Conservation (phyloP, 2,888 invertebrate genomes). For the Hedychridium roseum region DNA sequence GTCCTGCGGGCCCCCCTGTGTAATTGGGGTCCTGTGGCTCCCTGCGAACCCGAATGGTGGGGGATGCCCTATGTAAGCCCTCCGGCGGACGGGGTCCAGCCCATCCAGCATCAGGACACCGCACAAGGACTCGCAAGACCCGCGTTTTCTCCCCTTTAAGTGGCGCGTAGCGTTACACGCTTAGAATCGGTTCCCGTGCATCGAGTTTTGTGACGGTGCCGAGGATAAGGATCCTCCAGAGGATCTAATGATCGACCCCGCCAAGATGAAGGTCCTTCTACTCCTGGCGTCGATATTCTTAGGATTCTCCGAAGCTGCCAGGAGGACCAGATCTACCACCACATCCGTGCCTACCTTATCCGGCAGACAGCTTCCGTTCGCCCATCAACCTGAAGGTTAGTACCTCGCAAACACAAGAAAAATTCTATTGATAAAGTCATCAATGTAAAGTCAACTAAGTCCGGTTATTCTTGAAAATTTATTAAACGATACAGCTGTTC, state of each 20-base stretch:
- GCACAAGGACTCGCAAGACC: conserved; percentile 48
- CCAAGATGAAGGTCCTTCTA: no score
- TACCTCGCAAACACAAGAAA: not conserved
- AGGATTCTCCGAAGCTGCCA: conserved; percentile 23
- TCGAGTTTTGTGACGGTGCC: no score
- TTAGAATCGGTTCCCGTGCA: no score
- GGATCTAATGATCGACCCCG: no score
- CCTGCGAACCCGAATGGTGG: conserved; percentile 53
- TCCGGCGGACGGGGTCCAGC: conserved; percentile 60
- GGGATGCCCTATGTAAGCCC: conserved; percentile 63
- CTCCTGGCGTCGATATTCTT: conserved; percentile 20
- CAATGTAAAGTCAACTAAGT: no score
- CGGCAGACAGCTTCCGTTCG: conserved; percentile 29
- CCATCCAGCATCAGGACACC: conserved; percentile 62
- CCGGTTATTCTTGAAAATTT: no score
- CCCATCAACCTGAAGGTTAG: conserved; percentile 49
- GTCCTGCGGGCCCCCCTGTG: conserved; percentile 52
- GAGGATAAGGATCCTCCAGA: no score
- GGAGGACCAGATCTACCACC: conserved; percentile 22
- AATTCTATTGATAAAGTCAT: not conserved
- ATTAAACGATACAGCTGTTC: no score
- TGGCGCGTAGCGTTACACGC: no score
- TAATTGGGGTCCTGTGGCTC: conserved; percentile 59
- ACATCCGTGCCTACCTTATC: conserved; percentile 13
- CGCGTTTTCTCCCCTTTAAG: conserved; percentile 15